Percentiles rank a stretch among this genome's conserved stretches.
Conservation (phyloP, 2,797 vertebrate genomes). For the Argyrosomus regius region DNA sequence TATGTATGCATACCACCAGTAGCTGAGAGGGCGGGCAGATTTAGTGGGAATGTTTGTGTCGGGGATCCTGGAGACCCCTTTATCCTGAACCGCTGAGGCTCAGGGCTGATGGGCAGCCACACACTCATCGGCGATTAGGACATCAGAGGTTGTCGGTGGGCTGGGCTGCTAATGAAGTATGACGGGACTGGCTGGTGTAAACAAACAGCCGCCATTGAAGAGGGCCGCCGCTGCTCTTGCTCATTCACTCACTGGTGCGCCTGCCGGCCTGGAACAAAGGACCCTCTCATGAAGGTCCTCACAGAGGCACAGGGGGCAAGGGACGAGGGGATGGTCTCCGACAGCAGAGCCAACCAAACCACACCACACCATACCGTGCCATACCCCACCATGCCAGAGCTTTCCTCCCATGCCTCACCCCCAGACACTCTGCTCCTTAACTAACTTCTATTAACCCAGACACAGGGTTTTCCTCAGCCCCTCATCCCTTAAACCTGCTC, state of each 20-base stretch:
- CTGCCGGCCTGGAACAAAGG: slow-evolving; percentile 82
- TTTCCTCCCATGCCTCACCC: slow-evolving; percentile 36
- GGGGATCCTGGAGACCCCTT: slow-evolving; percentile 65
- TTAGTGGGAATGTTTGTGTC: slow-evolving; percentile 67
- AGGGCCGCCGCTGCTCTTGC: slow-evolving; percentile 75
- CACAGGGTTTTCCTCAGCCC: neutral
- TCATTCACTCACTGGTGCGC: slow-evolving; percentile 80
- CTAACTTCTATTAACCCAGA: slow-evolving; percentile 24
- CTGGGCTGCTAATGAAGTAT: slow-evolving; percentile 86
- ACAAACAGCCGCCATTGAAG: slow-evolving; percentile 86
- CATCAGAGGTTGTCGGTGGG: slow-evolving; percentile 83
- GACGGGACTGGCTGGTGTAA: slow-evolving; percentile 84
- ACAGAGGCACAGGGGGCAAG: slow-evolving; percentile 70
- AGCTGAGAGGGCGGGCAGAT: slow-evolving; percentile 60
- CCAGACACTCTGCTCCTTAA: slow-evolving; percentile 30
- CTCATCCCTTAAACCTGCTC: slow-evolving; percentile 4
- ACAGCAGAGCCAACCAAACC: slow-evolving; percentile 73
- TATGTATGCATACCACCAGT: slow-evolving; percentile 52
- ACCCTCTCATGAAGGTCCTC: slow-evolving; percentile 81
- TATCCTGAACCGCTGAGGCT: slow-evolving; percentile 71
- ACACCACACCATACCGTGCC: slow-evolving; percentile 70
- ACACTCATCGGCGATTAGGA: slow-evolving; percentile 79
- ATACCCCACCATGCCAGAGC: slow-evolving; percentile 54
- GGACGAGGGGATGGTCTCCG: slow-evolving; percentile 70
- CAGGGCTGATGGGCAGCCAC: slow-evolving; percentile 71